phyloP scores from a whole-genome alignment of 2,797 vertebrate genomes.

The Coluber constrictor region DNA sequence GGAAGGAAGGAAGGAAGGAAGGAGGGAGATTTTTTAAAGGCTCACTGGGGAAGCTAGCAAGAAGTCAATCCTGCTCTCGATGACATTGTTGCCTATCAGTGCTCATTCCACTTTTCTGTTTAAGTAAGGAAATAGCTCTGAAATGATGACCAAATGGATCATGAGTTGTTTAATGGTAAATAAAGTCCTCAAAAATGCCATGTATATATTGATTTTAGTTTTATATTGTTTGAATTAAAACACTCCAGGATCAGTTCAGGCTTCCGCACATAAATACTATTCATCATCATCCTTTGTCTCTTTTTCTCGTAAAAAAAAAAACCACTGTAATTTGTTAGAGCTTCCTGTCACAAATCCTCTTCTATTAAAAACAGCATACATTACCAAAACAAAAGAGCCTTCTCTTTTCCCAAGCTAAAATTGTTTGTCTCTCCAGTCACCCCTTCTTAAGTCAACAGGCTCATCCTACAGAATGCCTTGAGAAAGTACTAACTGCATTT shows the following conservation, averaged over 20 bases:
- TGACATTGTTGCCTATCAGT: not conserved
- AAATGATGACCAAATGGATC: not conserved
- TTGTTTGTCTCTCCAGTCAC: not conserved
- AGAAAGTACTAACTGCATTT: conserved; percentile 4
- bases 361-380: not conserved
- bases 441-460: not conserved
- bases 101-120: not conserved
- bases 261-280: conserved; percentile 27
- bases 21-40: not conserved
- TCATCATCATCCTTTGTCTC: not conserved
- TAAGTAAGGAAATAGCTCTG: not conserved
- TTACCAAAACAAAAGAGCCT: not conserved
- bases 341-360: not conserved
- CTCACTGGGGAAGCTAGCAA: not conserved
- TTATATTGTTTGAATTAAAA: conserved; percentile 46
- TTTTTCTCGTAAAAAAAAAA: conserved; percentile 10
- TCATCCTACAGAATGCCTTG: not conserved
- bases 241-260: conserved; percentile 25
- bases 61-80: not conserved
- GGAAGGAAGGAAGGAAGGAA: no score
- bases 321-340: not conserved
- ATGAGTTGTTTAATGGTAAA: conserved; percentile 41
- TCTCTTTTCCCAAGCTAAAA: not conserved
- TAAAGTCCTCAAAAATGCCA: conserved; percentile 47
- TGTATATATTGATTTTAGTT: conserved; percentile 30